Base-by-base conservation (phyloP, 1,140 invertebrate genomes). In the Penaeus indicus region DNA sequence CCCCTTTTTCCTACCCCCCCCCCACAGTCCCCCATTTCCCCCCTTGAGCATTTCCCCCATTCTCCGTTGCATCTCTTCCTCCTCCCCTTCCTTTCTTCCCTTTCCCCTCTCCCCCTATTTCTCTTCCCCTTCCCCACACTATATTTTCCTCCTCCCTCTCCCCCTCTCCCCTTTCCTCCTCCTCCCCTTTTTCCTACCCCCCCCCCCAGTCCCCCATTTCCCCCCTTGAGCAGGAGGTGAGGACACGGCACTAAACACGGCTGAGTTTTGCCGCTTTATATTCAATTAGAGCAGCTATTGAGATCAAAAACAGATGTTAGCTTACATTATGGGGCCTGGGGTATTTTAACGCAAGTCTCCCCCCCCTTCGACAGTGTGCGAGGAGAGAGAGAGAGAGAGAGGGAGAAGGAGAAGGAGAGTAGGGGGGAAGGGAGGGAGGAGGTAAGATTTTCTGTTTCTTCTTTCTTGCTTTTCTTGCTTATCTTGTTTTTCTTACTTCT, bases 211-310 rank as follows among this genome's bases (percentile, higher is more conserved):
- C 8, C 81, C 16, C 81, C 32, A 19, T 25, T 32, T 25, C 85
- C 32, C 75, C 85, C 21, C 16, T 21, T 60, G 27, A 25, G 72
- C 27, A 19, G 85, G 60, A n/a, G 85, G 60, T n/a, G 42, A 82
- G 85, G 81, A 84, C 86, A 77, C 72, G 81, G 78, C 86, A 82
- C 81, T 88, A 88, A 88, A 88, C 86, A 88, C 86, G 83, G 83
- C 72, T 11, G 86, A 84, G 81, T 88, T 88, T 88, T 84, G 81
- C 72, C 81, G 86, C 86, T 88, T 88, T 88, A 84, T 88, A 88
- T 88, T 88, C 86, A 88, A 88, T 88, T 88, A 88, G 81, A 88
- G 72, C 86, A 62, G 81, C 86, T 67, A 88, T 88, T 88, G 81
- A 88, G 81, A 77, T 88, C 86, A 84, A 84, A 79, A 88, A 88